These are phyloP conservation scores for Triops longicaudatus DNA, from an alignment of 1,140 invertebrate species.

Conservation along the genomic window DNA sequence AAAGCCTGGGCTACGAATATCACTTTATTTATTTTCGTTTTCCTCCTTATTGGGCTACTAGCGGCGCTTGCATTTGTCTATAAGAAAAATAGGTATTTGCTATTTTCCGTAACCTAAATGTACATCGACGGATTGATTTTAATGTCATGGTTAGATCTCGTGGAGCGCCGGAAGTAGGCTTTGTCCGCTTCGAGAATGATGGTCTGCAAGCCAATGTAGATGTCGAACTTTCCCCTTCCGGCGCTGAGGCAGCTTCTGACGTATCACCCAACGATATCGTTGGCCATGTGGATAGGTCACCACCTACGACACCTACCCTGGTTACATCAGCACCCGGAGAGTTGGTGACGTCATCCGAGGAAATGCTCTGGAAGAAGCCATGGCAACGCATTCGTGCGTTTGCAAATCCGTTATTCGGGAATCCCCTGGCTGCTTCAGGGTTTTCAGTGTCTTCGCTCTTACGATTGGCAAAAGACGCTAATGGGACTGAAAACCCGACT, in stretches of 20 bases:
- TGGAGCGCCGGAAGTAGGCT: background rate
- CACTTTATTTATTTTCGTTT: background rate
- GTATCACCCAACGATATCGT: background rate
- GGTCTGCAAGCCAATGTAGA: background rate
- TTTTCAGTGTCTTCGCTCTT: background rate
- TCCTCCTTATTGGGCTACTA: background rate
- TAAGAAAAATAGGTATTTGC: background rate
- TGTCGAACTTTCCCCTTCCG: background rate
- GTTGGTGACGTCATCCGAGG: conserved; percentile 5
- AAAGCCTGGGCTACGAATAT: background rate
- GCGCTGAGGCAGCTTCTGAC: background rate
- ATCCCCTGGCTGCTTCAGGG: background rate
- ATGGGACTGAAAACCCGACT: background rate
- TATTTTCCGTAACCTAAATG: background rate
- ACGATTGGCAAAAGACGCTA: background rate
- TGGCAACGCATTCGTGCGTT: background rate
- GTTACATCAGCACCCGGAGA: background rate
- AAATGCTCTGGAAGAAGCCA: conserved; percentile 3
- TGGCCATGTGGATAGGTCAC: background rate
- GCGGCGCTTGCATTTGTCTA: background rate
- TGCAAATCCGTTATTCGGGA: conserved; percentile 2
- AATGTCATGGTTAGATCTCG: background rate
- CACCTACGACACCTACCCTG: background rate
- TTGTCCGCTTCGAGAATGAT: background rate
- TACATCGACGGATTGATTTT: background rate